Evolutionary conservation across 2,113 vertebrate species (phyloP).

Genomic region (Scomber colias): DNA sequence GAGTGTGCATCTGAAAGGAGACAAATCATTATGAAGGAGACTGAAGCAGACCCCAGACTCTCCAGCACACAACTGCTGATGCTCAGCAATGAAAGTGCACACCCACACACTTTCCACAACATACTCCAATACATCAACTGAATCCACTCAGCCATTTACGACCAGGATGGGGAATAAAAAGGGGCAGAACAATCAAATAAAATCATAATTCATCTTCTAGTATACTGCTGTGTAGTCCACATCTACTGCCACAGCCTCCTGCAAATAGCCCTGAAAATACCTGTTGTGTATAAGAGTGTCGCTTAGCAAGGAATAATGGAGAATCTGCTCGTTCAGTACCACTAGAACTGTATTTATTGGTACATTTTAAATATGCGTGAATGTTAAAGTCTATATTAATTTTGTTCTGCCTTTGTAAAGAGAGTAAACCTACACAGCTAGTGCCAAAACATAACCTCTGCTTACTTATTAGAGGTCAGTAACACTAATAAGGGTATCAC

Average conservation of each 20-base stretch:
- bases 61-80: conserved; percentile 21
- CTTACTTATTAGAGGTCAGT: too few relatives aligned
- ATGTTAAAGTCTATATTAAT: too few relatives aligned
- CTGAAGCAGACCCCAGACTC: neutral
- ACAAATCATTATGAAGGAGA: conserved; percentile 20
- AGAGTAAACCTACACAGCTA: too few relatives aligned
- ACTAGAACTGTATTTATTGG: neutral
- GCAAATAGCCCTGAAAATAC: neutral
- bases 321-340: neutral
- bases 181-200: conserved; percentile 6
- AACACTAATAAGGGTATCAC: too few relatives aligned
- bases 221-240: neutral
- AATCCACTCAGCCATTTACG: conserved; percentile 7
- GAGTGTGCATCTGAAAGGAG: conserved; percentile 9
- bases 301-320: neutral
- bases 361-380: neutral
- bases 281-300: neutral
- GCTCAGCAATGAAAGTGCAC: conserved; percentile 8
- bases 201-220: neutral
- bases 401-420: too few relatives aligned
- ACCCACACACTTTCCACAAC: conserved; percentile 6
- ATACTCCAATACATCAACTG: neutral
- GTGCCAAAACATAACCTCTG: too few relatives aligned
- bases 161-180: neutral
- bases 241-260: neutral